These are phyloP conservation scores for Etheostoma cragini DNA, from an alignment of 2,113 vertebrate genomes.

Conservation along the genomic window DNA sequence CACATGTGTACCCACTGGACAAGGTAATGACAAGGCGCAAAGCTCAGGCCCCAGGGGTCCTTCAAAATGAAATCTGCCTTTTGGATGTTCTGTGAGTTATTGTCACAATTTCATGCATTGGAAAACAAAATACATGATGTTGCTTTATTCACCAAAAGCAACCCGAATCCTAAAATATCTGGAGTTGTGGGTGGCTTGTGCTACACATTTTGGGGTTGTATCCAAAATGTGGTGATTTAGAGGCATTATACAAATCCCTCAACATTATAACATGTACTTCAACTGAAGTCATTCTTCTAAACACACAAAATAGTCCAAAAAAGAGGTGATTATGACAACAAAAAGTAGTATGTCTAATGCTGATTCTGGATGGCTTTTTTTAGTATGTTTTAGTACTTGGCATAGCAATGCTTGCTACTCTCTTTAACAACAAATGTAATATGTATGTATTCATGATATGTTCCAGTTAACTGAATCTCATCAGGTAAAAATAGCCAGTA, in stretches of 20 bases:
- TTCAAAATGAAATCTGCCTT: slow-evolving; percentile 24
- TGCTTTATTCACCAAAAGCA: background rate
- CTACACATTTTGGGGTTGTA: background rate
- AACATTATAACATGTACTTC: background rate
- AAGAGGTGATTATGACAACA: background rate
- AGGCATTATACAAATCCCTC: background rate
- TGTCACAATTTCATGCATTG: background rate
- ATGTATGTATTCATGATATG: no score
- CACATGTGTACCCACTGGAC: slow-evolving; percentile 3
- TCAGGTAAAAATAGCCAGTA: background rate
- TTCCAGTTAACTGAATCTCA: background rate
- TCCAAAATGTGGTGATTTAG: background rate
- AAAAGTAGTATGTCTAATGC: background rate
- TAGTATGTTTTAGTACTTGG: background rate
- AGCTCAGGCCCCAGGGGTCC: slow-evolving; percentile 42
- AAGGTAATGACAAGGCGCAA: slow-evolving; percentile 16
- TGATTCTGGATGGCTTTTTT: background rate
- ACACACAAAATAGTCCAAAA: background rate
- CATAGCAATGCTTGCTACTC: background rate
- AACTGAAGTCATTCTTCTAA: background rate
- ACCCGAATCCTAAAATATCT: background rate
- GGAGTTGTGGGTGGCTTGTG: background rate
- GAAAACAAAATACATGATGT: background rate
- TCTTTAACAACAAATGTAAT: background rate
- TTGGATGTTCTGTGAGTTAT: background rate